These are phyloP conservation scores for Boloria euphrosyne DNA, from an alignment of 2,888 invertebrate genomes.

Conservation along the genomic window DNA sequence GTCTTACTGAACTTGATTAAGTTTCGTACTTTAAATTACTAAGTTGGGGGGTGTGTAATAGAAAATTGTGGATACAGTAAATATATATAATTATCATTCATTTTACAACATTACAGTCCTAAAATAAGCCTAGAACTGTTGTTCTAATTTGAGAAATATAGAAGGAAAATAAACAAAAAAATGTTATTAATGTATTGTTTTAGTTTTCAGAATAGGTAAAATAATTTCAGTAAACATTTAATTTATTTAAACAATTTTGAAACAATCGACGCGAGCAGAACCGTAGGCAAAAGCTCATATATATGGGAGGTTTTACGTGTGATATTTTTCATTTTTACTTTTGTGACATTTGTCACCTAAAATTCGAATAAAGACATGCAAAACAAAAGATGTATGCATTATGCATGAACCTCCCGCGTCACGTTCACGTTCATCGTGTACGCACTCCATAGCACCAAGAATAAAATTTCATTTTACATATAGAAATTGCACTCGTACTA, in stretches of 20 bases:
- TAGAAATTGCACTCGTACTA: slow-evolving; percentile 14
- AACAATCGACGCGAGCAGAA: neutral
- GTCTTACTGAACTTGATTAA: slow-evolving; percentile 13
- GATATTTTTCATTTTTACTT: slow-evolving; percentile 17
- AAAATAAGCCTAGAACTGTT: no score
- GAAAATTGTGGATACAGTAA: slow-evolving; percentile 20
- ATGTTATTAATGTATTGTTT: no score
- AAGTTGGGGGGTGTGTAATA: slow-evolving; percentile 28
- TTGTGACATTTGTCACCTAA: slow-evolving; percentile 28
- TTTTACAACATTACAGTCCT: no score
- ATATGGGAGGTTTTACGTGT: neutral
- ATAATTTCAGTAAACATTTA: no score
- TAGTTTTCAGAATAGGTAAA: no score
- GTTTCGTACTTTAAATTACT: slow-evolving; percentile 13
- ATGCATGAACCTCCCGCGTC: slow-evolving; percentile 34
- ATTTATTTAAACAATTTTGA: no score
- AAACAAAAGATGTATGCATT: slow-evolving; percentile 36
- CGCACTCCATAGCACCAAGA: slow-evolving; percentile 36
- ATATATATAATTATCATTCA: neutral
- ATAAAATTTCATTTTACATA: slow-evolving; percentile 35
- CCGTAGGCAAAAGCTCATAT: no score
- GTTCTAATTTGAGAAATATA: no score
- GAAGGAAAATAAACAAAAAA: no score
- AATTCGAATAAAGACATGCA: slow-evolving; percentile 35
- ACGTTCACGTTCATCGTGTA: slow-evolving; percentile 31